phyloP scores from a whole-genome alignment of 2,113 vertebrate genomes.

The Centropus unirufus region DNA sequence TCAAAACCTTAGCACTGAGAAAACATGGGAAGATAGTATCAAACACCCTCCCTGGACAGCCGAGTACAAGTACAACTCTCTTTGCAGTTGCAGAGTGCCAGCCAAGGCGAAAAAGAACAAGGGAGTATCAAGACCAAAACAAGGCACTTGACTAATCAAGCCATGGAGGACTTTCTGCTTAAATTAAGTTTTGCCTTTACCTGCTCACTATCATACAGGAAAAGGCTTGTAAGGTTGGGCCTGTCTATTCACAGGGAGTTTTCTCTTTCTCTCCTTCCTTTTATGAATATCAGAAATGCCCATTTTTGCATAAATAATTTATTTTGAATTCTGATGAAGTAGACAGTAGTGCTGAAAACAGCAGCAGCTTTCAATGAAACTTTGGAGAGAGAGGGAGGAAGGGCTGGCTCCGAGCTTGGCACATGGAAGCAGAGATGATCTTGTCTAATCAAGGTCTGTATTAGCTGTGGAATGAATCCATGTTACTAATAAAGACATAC shows the following conservation, averaged over 20 bases:
- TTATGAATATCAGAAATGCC: conserved; percentile 19
- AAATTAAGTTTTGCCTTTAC: background rate
- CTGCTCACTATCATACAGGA: background rate
- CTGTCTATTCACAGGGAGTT: background rate
- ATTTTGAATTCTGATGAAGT: background rate
- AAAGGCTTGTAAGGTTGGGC: background rate
- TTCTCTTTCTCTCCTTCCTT: background rate
- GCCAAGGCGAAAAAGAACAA: background rate
- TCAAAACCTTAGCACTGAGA: background rate
- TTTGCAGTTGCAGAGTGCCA: background rate
- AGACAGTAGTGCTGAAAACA: conserved; percentile 17
- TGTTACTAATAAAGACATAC: background rate
- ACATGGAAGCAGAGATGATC: background rate
- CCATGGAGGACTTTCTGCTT: background rate
- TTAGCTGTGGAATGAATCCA: conserved; percentile 11
- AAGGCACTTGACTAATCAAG: background rate
- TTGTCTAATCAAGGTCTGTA: conserved; percentile 11
- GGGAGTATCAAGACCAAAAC: background rate
- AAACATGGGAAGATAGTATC: background rate
- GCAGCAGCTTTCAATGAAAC: conserved; percentile 20
- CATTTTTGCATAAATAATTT: conserved; percentile 12
- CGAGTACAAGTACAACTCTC: background rate
- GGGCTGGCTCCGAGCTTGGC: background rate
- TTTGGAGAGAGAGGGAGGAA: background rate
- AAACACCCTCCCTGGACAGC: background rate